Evolutionary conservation across 2,888 invertebrate species (phyloP), one percentile per base, ranked within the genome.

Genomic region (Drosophila subquinaria): DNA sequence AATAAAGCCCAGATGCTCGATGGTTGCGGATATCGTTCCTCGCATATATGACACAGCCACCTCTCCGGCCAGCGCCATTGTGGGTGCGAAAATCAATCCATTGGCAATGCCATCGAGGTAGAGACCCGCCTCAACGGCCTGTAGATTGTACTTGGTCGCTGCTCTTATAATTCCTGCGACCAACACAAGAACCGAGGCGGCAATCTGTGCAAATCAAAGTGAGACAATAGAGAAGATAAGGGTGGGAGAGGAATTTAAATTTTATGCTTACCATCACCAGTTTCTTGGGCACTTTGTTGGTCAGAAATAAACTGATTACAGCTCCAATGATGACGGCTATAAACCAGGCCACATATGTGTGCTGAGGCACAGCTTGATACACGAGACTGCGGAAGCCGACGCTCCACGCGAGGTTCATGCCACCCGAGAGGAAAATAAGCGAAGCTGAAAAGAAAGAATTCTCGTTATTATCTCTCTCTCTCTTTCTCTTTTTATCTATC

Each of bases 71-170:
- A 92, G 60, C 0, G 91, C 81, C 51, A 92, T 40, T 2, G 88
- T 71, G 1, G 90, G 83, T 0, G 90, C 89, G 30, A 92, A 82
- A 0, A 76, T 70, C 36, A 92, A 51, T 3, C 92, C 92, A 59
- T 91, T 88, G 15, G 82, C 92, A 9, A 88, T 81, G 1, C 92
- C 92, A 64, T 92, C 89, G 4, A 92, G 42, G 33, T 92, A 92
- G 10, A 91, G 82, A 11, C 78, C 75, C 0, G 82, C 76, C 1
- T 87, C 61, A 3, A 80, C 20, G 3, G 77, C 81, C 0, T 51
- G 20, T 0, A 47, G 0, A 17, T 78, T 76, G 0, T 36, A 48
- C 0, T 47, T 3, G 1, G 82, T 79, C 8, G 74, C 20, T 0
- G 79, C 53, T 13, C 83, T 73, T 0, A 91, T 9, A 35, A 91